Percentiles rank a stretch among this genome's conserved stretches.
These are phyloP conservation scores for Scaeva pyrastri DNA, from an alignment of 2,888 invertebrate species.

Conservation along the genomic window DNA sequence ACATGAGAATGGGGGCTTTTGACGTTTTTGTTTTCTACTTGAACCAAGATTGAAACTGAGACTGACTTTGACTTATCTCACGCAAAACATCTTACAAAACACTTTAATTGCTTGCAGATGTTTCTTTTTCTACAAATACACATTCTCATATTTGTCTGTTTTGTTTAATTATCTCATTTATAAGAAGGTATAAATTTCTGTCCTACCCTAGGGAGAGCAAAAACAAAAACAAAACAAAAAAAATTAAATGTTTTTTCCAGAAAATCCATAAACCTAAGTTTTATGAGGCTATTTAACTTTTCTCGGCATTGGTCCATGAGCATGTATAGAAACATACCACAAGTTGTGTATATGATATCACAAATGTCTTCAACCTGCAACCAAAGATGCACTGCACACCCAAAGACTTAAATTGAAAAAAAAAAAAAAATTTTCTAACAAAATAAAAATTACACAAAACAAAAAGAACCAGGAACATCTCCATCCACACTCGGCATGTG, in stretches of 20 bases:
- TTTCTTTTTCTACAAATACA: conserved; percentile 1
- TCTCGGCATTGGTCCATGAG: conserved; percentile 66
- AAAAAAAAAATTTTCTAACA: conserved; percentile 54
- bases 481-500: conserved; percentile 55
- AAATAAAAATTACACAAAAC: conserved; percentile 14
- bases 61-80: conserved; percentile 26
- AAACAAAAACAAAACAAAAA: conserved; percentile 25
- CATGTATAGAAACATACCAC: conserved; percentile 8
- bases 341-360: conserved; percentile 46
- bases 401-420: not conserved
- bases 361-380: conserved; percentile 56
- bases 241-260: conserved; percentile 61
- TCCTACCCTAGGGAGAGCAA: conserved; percentile 30
- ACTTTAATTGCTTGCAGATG: conserved; percentile 61
- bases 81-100: conserved; percentile 51
- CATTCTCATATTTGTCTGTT: conserved; percentile 5
- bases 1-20: conserved; percentile 23
- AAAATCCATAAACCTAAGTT: conserved; percentile 62
- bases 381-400: conserved; percentile 26
- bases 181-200: conserved; percentile 46
- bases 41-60: too few relatives aligned
- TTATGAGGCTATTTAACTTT: conserved; percentile 57
- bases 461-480: conserved; percentile 44
- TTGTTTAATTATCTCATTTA: conserved; percentile 63
- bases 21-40: conserved; percentile 37